Conservation (phyloP, 2,113 vertebrate species). For the Saiga tatarica region DNA sequence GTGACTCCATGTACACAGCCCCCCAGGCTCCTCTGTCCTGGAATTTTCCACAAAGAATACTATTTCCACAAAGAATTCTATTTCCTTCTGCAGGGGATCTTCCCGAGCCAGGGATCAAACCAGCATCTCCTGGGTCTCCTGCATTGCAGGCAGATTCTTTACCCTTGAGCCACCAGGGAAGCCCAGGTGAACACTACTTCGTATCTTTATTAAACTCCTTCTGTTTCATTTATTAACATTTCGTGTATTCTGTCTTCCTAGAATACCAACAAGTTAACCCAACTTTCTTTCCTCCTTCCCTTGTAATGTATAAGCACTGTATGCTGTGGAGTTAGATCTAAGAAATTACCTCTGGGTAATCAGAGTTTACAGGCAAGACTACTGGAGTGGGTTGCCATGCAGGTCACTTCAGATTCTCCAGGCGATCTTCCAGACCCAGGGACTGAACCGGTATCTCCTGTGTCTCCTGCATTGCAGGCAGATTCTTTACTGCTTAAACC, state of each 20-base stretch:
- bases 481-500: neutral
- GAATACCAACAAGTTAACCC: neutral
- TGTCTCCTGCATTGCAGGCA: neutral
- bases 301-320: neutral
- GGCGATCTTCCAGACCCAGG: neutral
- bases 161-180: neutral
- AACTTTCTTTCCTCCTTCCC: constrained; percentile 61
- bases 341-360: neutral
- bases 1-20: neutral
- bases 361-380: neutral
- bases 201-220: neutral
- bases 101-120: neutral
- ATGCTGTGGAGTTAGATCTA: neutral
- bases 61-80: neutral
- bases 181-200: neutral
- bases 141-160: neutral
- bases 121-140: neutral
- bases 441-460: neutral
- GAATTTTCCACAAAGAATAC: neutral
- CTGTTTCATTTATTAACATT: neutral
- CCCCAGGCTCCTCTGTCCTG: neutral
- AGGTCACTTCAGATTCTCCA: neutral
- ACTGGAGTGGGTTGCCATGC: neutral
- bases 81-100: neutral
- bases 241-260: constrained; percentile 51